Percentiles rank a stretch among this genome's conserved stretches.
Conservation (phyloP, 2,113 vertebrate genomes). For the Rallus limicola region DNA sequence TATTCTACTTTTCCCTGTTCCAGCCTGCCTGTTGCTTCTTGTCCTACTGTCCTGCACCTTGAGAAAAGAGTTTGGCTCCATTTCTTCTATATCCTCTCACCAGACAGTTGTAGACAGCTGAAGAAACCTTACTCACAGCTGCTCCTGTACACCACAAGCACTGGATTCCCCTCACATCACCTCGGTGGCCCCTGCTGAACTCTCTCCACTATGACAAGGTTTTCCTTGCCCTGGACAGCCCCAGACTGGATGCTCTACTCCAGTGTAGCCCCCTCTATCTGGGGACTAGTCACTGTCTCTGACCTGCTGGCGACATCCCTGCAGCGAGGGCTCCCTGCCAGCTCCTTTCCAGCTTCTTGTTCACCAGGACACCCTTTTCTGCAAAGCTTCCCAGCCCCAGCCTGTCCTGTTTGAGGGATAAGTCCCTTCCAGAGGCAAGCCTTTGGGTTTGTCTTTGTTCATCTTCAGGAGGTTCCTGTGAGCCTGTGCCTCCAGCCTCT, state of each 20-base stretch:
- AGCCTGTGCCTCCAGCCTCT: neutral
- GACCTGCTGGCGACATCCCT: neutral
- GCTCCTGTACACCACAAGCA: too few relatives aligned
- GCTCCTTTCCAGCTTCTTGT: neutral
- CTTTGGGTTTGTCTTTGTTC: neutral
- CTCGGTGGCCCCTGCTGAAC: neutral
- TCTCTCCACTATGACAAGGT: neutral
- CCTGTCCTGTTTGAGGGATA: too few relatives aligned
- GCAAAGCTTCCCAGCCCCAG: neutral
- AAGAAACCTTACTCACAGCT: neutral
- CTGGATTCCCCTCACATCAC: too few relatives aligned
- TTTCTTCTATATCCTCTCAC: neutral
- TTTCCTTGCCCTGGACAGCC: neutral
- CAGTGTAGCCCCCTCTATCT: neutral
- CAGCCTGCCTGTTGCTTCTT: neutral
- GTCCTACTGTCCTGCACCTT: neutral
- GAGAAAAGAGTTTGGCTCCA: neutral
- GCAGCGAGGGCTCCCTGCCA: neutral
- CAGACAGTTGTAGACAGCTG: neutral
- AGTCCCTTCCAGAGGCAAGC: neutral
- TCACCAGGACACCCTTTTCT: neutral
- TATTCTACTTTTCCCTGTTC: neutral
- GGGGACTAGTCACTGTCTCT: neutral
- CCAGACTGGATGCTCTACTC: neutral
- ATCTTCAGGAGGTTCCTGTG: neutral